Base-by-base conservation (phyloP, 2,113 vertebrate species). In the Miniopterus natalensis region DNA sequence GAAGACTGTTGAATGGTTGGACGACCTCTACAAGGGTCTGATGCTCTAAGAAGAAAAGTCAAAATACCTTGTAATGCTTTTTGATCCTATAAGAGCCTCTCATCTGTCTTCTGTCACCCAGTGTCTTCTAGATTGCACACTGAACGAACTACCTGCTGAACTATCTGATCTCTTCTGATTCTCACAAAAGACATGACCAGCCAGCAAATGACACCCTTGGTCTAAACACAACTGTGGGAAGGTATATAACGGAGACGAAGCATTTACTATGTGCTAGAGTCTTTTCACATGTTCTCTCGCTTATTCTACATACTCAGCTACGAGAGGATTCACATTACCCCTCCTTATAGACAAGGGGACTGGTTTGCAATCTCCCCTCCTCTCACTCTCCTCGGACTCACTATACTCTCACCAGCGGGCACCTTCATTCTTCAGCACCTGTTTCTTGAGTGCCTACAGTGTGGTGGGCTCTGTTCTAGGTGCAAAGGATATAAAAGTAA, bases 41-140 rank as follows among this genome's bases (percentile, higher is more conserved):
- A 49, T 51, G 61, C n/a, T 47, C 65, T 61, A 71, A 65, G 51
- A 80, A 91, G 47, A 90, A 94, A 71, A 84, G 15, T 73, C 40
- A 71, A 85, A 84, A 73, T 31, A 9, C 6, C 8, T 88, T 73
- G 51, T 36, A 84, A 63, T 51, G 36, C 17, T 59, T 25, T n/a
- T 3, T 47, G 29, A 11, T 59, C 23, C 66, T 59, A 40, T 5
- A 27, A 80, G 40, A 73, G 23, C 13, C 77, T 80, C n/a, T 3
- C 6, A 2, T n/a, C 31, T 23, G 31, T 15, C 70, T 71, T 71
- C 51, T n/a, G 13, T 29, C 29, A 51, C 45, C 51, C 21, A 4
- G 11, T 49, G 47, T 66, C 47, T 84, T 71, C 68, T 15, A 15
- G 18, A 49, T 21, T 15, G 7, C 9, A 65, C 23, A 47, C 8